Base-by-base conservation (phyloP, 2,888 invertebrate species). In the Alitta virens region DNA sequence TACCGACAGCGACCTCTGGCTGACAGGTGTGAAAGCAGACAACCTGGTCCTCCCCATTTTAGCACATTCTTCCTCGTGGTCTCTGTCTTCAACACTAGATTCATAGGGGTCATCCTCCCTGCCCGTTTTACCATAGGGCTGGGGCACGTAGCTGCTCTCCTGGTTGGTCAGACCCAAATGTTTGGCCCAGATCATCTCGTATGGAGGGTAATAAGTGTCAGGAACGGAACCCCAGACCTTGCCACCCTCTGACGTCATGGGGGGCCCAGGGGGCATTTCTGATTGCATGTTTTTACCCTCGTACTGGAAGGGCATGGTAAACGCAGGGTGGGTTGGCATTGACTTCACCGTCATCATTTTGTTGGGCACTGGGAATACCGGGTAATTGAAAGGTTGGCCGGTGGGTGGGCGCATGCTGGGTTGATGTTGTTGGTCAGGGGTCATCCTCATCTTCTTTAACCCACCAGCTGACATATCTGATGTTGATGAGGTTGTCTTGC, bases 111-210 rank as follows among this genome's bases (percentile, higher is more conserved):
- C 18, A n/a, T 21, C 21, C n/a, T 46, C 18, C n/a, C 21, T 5
- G 7, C 18, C 18, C 7, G 46, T 46, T 16, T n/a, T n/a, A 5
- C n/a, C 21, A 46, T 21, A n/a, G 21, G 46, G 46, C n/a, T 46
- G 46, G 46, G 46, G 59, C 21, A 51, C 56, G n/a, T 50, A 51
- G 52, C 46, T 57, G 42, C 51, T 50, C 23, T 62, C 57, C 7
- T 33, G 53, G 23, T 27, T 50, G n/a, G 64, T 57, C 16, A 65
- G 56, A 1, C 65, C 65, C 16, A 65, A 55, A 42, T 65, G 65
- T 24, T 65, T 65, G 18, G 65, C 65, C 65, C 65, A 65, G 51
- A 65, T 65, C 63, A 65, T 65, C 56, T 65, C 65, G 40, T 63
- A 65, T 50, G 65, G 63, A 14, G 65, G 65, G 33, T 59, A 59